Evolutionary conservation across 2,113 vertebrate species (phyloP).

Genomic region (Patagioenas fasciata): DNA sequence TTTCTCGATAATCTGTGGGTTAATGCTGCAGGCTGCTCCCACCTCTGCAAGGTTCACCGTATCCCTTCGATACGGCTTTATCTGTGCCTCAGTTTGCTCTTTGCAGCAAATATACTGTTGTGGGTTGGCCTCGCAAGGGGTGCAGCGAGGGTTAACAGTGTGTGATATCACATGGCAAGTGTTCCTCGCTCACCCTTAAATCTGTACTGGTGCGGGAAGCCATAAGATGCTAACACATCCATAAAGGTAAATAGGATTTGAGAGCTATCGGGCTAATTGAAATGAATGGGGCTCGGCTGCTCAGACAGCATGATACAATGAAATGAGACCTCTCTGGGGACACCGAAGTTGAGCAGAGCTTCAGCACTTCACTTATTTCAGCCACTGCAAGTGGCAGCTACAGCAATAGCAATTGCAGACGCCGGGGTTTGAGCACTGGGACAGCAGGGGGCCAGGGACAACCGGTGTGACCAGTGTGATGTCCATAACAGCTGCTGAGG

Average conservation of each 20-base stretch:
- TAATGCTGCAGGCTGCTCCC: neutral
- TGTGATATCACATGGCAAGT: neutral
- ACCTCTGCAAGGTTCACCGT: accelerated
- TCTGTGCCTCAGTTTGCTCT: neutral
- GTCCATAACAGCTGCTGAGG: conserved; percentile 45
- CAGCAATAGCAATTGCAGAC: neutral
- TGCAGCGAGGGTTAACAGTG: neutral
- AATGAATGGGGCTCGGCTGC: conserved; percentile 5
- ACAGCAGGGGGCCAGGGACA: neutral
- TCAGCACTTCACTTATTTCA: conserved; percentile 12
- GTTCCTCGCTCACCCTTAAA: neutral
- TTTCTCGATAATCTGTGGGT: neutral
- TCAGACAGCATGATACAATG: neutral
- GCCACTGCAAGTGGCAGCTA: conserved; percentile 20
- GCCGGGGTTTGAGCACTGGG: accelerated
- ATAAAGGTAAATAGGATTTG: conserved; percentile 54
- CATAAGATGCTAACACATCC: conserved; percentile 6
- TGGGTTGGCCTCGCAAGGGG: neutral
- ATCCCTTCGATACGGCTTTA: neutral
- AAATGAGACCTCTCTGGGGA: conserved; percentile 15
- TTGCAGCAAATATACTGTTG: neutral
- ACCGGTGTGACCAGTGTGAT: accelerated
- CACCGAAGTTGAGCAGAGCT: neutral
- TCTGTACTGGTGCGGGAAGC: neutral
- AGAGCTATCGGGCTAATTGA: conserved; percentile 39